phyloP scores from a whole-genome alignment of 1,140 invertebrate species.

The Cecropterus lyciades region DNA sequence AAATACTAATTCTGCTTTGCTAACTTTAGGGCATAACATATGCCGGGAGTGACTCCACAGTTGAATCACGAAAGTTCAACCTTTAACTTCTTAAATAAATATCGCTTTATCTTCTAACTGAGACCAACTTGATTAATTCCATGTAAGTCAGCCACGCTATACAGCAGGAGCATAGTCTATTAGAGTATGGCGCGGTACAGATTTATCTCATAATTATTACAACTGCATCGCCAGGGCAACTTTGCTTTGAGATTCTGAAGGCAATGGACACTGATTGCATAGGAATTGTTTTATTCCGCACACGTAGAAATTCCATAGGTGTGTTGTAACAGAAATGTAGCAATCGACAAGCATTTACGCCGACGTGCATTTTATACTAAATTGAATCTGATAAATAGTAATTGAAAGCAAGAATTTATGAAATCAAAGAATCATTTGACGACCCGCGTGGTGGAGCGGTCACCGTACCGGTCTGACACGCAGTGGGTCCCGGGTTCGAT shows the following conservation, averaged over 20 bases:
- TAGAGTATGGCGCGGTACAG: conserved; percentile 29
- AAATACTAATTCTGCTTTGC: no score
- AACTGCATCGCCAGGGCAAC: conserved; percentile 15
- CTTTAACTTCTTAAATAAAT: no score
- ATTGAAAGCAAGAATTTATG: no score
- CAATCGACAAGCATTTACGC: not conserved
- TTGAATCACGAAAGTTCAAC: no score
- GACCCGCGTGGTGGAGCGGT: no score
- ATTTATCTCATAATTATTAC: conserved; percentile 48
- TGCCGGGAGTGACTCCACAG: no score
- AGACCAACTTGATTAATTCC: conserved; percentile 37
- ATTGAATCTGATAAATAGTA: not conserved
- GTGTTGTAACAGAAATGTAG: not conserved
- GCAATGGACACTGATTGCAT: conserved; percentile 13
- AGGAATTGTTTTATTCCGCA: conserved; percentile 11
- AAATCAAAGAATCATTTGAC: no score
- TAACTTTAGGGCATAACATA: no score
- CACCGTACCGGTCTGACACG: no score
- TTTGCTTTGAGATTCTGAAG: no score
- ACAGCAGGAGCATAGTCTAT: conserved; percentile 29
- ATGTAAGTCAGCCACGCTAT: conserved; percentile 36
- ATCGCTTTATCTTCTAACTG: conserved; percentile 11
- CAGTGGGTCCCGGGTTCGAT: no score
- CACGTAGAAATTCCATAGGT: not conserved
- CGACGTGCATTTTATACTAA: not conserved